Conservation (phyloP, 2,888 invertebrate genomes). For the Athetis lepigone region DNA sequence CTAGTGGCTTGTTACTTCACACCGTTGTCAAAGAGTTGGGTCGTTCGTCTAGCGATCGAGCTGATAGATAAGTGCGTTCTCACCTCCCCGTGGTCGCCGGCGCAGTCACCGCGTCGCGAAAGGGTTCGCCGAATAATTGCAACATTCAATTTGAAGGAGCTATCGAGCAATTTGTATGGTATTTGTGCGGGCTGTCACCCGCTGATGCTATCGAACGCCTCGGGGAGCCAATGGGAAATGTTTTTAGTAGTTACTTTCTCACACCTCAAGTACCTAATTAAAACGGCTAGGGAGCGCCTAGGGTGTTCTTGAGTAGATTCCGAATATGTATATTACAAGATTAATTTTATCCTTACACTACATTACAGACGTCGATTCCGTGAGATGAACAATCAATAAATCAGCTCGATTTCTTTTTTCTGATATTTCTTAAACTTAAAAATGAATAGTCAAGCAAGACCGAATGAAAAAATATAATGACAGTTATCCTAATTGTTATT, state of each 20-base stretch:
- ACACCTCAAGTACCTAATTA: slow-evolving; percentile 80
- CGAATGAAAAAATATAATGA: background rate
- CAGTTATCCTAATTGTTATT: slow-evolving; percentile 22
- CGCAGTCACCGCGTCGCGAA: slow-evolving; percentile 74
- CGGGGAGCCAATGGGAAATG: slow-evolving; percentile 87
- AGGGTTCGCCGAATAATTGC: slow-evolving; percentile 90
- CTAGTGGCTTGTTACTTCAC: slow-evolving; percentile 82
- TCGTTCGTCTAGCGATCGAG: slow-evolving; percentile 76
- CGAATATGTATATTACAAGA: slow-evolving; percentile 13
- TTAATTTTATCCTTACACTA: slow-evolving; percentile 4
- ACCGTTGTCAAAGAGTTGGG: slow-evolving; percentile 87
- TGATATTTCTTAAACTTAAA: background rate
- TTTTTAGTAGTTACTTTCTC: slow-evolving; percentile 84
- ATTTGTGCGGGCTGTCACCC: slow-evolving; percentile 90
- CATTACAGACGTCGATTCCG: background rate
- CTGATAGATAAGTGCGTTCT: slow-evolving; percentile 87
- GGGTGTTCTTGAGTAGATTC: slow-evolving; percentile 33
- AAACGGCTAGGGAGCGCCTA: slow-evolving; percentile 46
- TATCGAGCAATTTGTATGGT: slow-evolving; percentile 90
- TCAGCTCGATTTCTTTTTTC: background rate
- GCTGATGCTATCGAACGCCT: slow-evolving; percentile 87
- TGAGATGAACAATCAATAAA: background rate
- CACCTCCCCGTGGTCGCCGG: slow-evolving; percentile 86
- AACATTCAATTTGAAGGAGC: slow-evolving; percentile 90
- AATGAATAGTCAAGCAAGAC: background rate